Conservation (phyloP, 2,113 vertebrate genomes). For the pig (Sus scrofa) region T2T-Sscrofa CM000829.6:53295001-53295500, state of each 20-base stretch:
- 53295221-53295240: constrained; percentile 26
- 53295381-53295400: no score
- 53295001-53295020: constrained; percentile 50
- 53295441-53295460: neutral
- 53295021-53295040: constrained; percentile 39
- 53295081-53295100: constrained; percentile 52
- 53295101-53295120: neutral
- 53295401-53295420: neutral
- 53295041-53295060: constrained; percentile 43
- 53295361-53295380: neutral
- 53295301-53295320: neutral
- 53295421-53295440: neutral
- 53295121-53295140: constrained; percentile 49
- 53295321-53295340: neutral
- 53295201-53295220: constrained; percentile 46
- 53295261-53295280: neutral
- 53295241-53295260: neutral
- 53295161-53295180: neutral
- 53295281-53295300: neutral
- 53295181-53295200: constrained; percentile 12
- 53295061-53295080: constrained; percentile 42
- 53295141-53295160: neutral
- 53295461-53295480: neutral
- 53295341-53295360: neutral
- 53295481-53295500: neutral